Percentiles rank a stretch among this genome's conserved stretches.
Conservation (phyloP, 2,797 vertebrate species). For the Coracias cyanogaster region DNA sequence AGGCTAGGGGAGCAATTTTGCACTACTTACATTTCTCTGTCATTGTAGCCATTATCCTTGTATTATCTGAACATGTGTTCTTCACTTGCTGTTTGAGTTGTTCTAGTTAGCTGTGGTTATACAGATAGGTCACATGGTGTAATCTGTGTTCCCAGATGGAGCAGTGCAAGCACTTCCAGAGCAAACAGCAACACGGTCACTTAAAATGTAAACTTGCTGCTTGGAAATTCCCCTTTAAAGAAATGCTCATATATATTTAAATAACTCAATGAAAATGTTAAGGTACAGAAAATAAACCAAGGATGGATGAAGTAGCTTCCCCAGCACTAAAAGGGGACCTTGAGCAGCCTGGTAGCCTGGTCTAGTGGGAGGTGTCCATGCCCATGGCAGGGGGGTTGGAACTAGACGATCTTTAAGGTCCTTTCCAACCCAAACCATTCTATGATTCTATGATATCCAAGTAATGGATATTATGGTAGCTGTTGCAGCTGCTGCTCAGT, state of each 20-base stretch:
- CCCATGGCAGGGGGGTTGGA: no score
- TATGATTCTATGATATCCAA: no score
- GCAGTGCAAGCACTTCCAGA: background rate
- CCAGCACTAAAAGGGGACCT: no score
- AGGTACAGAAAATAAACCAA: background rate
- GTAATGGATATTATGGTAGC: background rate
- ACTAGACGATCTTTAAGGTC: no score
- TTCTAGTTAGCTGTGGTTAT: background rate
- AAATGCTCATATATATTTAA: background rate
- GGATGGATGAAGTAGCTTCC: no score
- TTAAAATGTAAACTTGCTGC: background rate
- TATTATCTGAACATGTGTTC: background rate
- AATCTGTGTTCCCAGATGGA: background rate
- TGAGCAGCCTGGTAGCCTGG: no score
- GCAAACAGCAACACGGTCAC: background rate
- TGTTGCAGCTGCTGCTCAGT: background rate
- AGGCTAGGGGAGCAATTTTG: background rate
- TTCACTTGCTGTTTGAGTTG: background rate
- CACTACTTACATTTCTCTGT: background rate
- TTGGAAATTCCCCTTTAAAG: background rate
- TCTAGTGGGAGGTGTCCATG: no score
- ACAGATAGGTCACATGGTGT: background rate
- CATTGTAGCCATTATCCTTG: background rate
- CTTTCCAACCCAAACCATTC: no score
- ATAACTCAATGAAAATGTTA: background rate